Evolutionary conservation across 2,888 invertebrate species (phyloP), one percentile per base, ranked within the genome.

Genomic region (Torymus auratus): DNA sequence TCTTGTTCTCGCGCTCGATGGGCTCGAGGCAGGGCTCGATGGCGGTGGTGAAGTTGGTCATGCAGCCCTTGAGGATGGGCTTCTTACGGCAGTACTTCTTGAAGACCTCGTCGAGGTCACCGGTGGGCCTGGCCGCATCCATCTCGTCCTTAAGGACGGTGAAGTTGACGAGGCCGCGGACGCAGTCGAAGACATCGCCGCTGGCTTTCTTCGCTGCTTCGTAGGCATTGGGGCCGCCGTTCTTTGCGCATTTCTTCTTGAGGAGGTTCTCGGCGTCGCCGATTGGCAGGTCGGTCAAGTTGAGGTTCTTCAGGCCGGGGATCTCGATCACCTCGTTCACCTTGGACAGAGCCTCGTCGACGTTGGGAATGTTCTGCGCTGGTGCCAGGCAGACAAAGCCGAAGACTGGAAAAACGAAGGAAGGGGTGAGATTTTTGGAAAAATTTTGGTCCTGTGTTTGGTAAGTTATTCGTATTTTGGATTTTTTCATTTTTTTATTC

Each of bases 81-180:
- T 93, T 92, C 86, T 94, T 95, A 20, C 92, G 92, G 88, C 95
- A 96, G 88, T 96, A 96, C 91, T 94, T 94, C 86, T 94, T 93
- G 85, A 95, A 95, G 0, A 95, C 95, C 28, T 92, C 92, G 86
- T 95, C 95, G 56, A 95, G 91, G 84, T 93, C 93, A 0, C 95
- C 95, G 4, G 92, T 93, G 0, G 95, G 95, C 86, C 94, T 94
- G 0, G 95, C 95, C 2, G 91, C 91, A 70, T 95, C 94, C 62
- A 96, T 94, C 88, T 96, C 96, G 3, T 92, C 87, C 83, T 94
- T 91, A 23, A 96, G 88, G 14, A 91, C 88, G 0, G 92, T 92
- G 13, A 91, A 86, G 87, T 96, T 93, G 0, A 96, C 91, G 41
- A 96, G 91, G 0, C 88, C 88, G 75, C 91, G 90, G 0, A 95